Conservation (phyloP, 2,888 invertebrate species). For the Pocota personata region DNA sequence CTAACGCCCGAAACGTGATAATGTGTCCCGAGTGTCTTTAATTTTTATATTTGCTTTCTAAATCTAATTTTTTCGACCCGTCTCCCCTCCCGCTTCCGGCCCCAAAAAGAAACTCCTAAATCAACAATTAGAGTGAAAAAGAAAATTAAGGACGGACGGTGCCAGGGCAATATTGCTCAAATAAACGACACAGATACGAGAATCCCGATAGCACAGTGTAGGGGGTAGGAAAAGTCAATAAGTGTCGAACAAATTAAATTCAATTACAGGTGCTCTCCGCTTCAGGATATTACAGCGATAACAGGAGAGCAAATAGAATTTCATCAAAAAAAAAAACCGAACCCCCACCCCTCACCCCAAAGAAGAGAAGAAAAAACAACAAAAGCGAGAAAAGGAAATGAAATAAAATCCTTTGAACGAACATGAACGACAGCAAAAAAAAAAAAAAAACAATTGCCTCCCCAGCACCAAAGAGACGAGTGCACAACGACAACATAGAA, state of each 20-base stretch:
- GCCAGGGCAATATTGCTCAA: slow-evolving; percentile 60
- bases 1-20: slow-evolving; percentile 65
- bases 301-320: slow-evolving; percentile 73
- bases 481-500: slow-evolving; percentile 41
- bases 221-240: slow-evolving; percentile 66
- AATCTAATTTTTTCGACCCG: slow-evolving; percentile 32
- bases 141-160: slow-evolving; percentile 27
- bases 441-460: slow-evolving; percentile 46
- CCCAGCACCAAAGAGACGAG: slow-evolving; percentile 31
- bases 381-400: slow-evolving; percentile 55
- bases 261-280: slow-evolving; percentile 74
- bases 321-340: slow-evolving; percentile 45
- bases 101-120: slow-evolving; percentile 10
- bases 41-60: slow-evolving; percentile 58
- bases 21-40: slow-evolving; percentile 44
- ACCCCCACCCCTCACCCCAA: background rate
- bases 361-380: slow-evolving; percentile 20
- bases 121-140: slow-evolving; percentile 44
- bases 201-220: background rate
- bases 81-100: background rate
- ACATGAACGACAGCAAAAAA: slow-evolving; percentile 34
- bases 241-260: slow-evolving; percentile 74
- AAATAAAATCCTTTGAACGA: slow-evolving; percentile 71
- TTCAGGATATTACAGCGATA: slow-evolving; percentile 73
- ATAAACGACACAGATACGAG: slow-evolving; percentile 63